Conservation (phyloP, 2,113 vertebrate species). For the Ptilorrhoa leucosticta region DNA sequence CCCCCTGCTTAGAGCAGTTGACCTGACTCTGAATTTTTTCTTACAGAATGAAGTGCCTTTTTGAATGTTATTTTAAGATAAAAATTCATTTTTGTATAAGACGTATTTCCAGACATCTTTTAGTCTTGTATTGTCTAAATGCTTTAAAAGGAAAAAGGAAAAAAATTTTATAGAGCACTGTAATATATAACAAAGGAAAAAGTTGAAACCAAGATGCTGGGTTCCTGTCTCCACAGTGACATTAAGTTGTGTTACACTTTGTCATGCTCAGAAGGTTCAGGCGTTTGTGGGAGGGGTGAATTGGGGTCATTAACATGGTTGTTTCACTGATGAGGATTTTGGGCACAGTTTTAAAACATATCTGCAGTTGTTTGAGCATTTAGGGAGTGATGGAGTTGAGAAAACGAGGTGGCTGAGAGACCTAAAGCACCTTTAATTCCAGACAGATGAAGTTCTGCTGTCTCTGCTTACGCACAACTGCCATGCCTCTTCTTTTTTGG, state of each 20-base stretch:
- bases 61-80: conserved; percentile 86
- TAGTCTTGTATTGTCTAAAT: conserved; percentile 80
- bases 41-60: conserved; percentile 98
- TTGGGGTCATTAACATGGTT: background rate
- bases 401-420: conserved; percentile 13
- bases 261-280: conserved; percentile 10
- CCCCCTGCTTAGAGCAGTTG: conserved; percentile 76
- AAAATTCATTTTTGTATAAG: conserved; percentile 87
- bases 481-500: conserved; percentile 35
- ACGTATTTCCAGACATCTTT: conserved; percentile 85
- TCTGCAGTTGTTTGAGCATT: conserved; percentile 11
- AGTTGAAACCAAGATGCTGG: conserved; percentile 55
- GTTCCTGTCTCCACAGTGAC: conserved; percentile 69
- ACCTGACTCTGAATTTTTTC: conserved; percentile 87
- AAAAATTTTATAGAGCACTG: conserved; percentile 79
- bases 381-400: background rate
- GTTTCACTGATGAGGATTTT: background rate
- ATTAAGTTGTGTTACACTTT: background rate
- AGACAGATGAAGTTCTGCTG: conserved; percentile 10
- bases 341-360: conserved; percentile 38
- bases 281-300: background rate
- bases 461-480: conserved; percentile 60
- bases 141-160: conserved; percentile 76
- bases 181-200: conserved; percentile 65
- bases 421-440: conserved; percentile 21